These are phyloP conservation scores for Cettia cetti DNA, from an alignment of 2,113 vertebrate genomes.

Conservation along the genomic window DNA sequence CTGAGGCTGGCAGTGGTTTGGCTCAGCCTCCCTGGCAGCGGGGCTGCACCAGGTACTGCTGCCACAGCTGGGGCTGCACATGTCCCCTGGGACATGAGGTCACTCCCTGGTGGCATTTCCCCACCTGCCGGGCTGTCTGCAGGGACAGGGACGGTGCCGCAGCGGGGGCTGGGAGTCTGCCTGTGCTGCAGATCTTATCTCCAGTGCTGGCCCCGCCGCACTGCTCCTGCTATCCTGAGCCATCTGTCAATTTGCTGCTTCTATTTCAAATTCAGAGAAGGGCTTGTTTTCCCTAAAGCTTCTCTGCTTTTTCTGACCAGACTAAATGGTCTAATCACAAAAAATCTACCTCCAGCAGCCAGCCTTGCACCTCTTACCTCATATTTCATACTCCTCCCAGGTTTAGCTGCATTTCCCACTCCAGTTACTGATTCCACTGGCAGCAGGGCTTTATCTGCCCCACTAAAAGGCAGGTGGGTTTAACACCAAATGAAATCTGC, in stretches of 20 bases:
- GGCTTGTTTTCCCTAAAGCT: slow-evolving; percentile 34
- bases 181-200: slow-evolving; percentile 36
- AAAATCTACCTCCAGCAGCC: neutral
- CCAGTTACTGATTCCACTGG: neutral
- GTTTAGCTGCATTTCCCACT: neutral
- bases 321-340: neutral
- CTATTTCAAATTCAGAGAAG: slow-evolving; percentile 41
- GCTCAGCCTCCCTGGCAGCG: neutral
- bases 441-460: neutral
- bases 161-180: neutral
- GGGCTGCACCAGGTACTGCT: neutral
- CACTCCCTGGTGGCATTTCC: neutral
- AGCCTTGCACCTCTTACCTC: neutral
- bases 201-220: neutral
- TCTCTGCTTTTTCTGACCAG: slow-evolving; percentile 5
- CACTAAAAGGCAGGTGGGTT: neutral
- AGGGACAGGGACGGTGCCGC: neutral
- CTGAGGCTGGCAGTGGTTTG: neutral
- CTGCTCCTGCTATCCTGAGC: neutral
- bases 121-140: neutral
- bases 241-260: slow-evolving; percentile 29
- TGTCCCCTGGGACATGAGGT: neutral
- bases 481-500: neutral
- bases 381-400: neutral
- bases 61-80: neutral